Base-by-base conservation (phyloP, 1,140 invertebrate species). In the Cherax quadricarinatus region DNA sequence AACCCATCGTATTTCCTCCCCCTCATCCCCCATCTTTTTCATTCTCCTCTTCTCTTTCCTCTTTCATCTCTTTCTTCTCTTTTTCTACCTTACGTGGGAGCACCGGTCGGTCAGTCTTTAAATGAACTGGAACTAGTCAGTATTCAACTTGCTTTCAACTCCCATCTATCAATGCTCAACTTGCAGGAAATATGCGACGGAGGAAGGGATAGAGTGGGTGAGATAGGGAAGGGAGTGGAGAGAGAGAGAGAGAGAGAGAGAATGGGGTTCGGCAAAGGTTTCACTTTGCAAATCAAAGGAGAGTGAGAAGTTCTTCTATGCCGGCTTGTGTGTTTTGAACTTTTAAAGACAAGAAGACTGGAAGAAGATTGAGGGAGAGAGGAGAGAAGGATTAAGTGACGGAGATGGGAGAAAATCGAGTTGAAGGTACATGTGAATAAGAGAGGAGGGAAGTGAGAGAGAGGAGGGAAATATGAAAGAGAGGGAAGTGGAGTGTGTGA, bases 111-210 rank as follows among this genome's bases (percentile, higher is more conserved):
- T 16, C 62, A 14, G 62, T 18, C 62, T n/a, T 70, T 16, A 70
- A 70, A 70, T 70, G 62, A 70, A 70, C 62, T 70, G 62, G 62
- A 70, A 70, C 62, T 70, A 21, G 21, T n/a, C 16, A 70, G 21
- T 21, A 70, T 70, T 70, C 62, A 70, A 70, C 62, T 70, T 70
- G 12, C 62, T 70, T 70, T 70, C 62, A 70, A 70, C 62, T 70
- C 62, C 62, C 62, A 70, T 70, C 62, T 70, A 70, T 70, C 62
- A 70, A n/a, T 70, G 12, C 62, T 70, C 62, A 70, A n/a, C 62
- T 70, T 70, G 62, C 62, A 16, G 78, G 78, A 80, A 51, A 80
- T 80, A 80, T 41, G 14, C 30, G 53, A 41, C 48, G 78, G 78
- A 80, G n/a, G 30, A 80, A 7, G 78, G 24, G n/a, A 6, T 9